These are phyloP conservation scores for Hofmannophila pseudospretella DNA, from an alignment of 2,888 invertebrate species.

Conservation along the genomic window DNA sequence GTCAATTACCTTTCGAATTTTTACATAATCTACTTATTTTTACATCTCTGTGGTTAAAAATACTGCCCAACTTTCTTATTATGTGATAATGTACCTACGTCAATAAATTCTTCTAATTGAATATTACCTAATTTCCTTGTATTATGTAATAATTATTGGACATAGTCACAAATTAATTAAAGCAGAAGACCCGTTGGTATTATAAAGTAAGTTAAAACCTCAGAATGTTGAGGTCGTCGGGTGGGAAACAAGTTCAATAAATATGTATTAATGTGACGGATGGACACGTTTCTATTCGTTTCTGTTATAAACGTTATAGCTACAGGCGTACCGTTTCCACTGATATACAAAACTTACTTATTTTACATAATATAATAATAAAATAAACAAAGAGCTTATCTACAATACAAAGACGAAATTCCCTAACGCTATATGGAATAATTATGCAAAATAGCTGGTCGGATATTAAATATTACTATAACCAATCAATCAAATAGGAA, in stretches of 20 bases:
- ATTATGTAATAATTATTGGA: slow-evolving; percentile 13
- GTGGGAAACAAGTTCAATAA: slow-evolving; percentile 19
- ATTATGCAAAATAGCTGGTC: too few species aligned
- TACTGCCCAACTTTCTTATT: slow-evolving; percentile 6
- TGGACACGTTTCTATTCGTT: slow-evolving; percentile 8
- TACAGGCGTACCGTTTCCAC: too few species aligned
- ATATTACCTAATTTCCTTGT: slow-evolving; percentile 15
- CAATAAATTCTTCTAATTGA: slow-evolving; percentile 7
- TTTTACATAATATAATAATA: too few species aligned
- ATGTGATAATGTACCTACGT: slow-evolving; percentile 5
- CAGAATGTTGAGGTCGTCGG: slow-evolving; percentile 14
- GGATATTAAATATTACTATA: too few species aligned
- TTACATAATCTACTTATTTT: too few species aligned
- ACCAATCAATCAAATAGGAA: too few species aligned
- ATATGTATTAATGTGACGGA: slow-evolving; percentile 18
- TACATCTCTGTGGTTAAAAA: neutral
- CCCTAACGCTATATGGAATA: too few species aligned
- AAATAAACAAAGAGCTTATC: too few species aligned
- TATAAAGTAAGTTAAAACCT: slow-evolving; percentile 4
- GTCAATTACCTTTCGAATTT: too few species aligned
- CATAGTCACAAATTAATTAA: slow-evolving; percentile 6
- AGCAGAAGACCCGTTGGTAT: neutral
- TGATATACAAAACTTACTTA: too few species aligned
- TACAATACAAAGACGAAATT: too few species aligned
- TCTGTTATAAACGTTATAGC: neutral